Evolutionary conservation across 2,888 invertebrate species (phyloP).

Genomic region (Chaetogeoica ovagalla): DNA sequence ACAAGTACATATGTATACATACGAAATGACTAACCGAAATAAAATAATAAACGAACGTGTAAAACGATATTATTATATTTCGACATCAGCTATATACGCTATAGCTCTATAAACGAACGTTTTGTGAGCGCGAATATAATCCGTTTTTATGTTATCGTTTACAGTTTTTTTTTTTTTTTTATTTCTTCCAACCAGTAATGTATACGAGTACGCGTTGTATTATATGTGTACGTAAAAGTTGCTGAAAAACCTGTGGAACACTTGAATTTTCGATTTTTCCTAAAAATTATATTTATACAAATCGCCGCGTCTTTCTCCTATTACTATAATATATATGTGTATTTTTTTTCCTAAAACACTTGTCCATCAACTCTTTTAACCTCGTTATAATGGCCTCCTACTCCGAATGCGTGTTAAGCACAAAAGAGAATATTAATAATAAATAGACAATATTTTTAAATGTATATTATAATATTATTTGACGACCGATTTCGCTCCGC

Average conservation of each 20-base stretch:
- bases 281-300: neutral
- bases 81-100: too few species aligned
- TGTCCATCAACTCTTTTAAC: neutral
- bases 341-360: neutral
- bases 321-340: too few species aligned
- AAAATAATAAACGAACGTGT: too few species aligned
- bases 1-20: too few species aligned
- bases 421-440: slow-evolving; percentile 24
- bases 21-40: too few species aligned
- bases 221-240: neutral
- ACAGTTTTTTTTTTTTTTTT: neutral
- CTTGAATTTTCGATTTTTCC: neutral
- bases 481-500: slow-evolving; percentile 40
- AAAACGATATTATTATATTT: too few species aligned
- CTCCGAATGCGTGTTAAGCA: slow-evolving; percentile 3
- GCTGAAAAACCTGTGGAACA: neutral
- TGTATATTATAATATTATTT: neutral
- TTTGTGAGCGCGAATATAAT: neutral
- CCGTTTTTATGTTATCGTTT: neutral
- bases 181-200: too few species aligned
- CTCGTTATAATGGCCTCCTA: neutral
- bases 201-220: too few species aligned
- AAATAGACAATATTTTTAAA: neutral
- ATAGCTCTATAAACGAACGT: too few species aligned
- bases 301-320: too few species aligned